A percentile compares a stretch with the other conserved stretches of the same genome.
phyloP scores from a whole-genome alignment of 2,888 invertebrate genomes.

The Caenorhabditis sp. region DNA sequence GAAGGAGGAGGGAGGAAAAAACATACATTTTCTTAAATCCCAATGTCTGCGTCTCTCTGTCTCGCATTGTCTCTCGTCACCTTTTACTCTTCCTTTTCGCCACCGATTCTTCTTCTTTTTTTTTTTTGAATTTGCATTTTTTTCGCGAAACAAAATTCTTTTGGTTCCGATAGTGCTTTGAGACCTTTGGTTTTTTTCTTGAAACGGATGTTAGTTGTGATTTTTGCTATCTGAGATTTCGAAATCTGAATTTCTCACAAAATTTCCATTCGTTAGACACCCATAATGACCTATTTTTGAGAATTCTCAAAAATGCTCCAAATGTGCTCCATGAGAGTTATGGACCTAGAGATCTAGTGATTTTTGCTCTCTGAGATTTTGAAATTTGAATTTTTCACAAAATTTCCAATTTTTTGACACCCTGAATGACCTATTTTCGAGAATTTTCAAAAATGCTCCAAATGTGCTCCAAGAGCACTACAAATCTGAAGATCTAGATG shows the following conservation, averaged over 20 bases:
- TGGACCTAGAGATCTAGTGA: too few species aligned
- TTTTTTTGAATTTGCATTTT: constrained; percentile 1
- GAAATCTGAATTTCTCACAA: neutral
- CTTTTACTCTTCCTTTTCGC: constrained; percentile 6
- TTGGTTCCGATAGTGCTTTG: too few species aligned
- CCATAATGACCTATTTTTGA: neutral
- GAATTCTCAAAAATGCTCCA: neutral
- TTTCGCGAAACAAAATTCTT: too few species aligned
- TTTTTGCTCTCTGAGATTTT: too few species aligned
- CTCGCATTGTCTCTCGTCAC: constrained; percentile 2
- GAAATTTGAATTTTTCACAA: too few species aligned
- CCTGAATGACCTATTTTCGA: neutral
- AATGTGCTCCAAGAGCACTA: neutral
- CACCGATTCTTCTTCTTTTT: constrained; percentile 6
- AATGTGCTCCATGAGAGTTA: too few species aligned
- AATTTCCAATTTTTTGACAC: neutral
- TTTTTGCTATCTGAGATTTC: neutral
- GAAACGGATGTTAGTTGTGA: neutral
- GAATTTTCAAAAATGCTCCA: neutral
- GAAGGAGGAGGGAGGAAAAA: constrained; percentile 4
- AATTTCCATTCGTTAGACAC: neutral
- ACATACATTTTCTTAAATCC: constrained; percentile 1
- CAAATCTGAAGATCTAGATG: neutral
- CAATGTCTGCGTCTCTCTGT: neutral
- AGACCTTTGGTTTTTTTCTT: neutral